Percentiles rank a stretch among this genome's conserved stretches.
phyloP scores from a whole-genome alignment of 2,113 vertebrate genomes.

The Phoenicopterus ruber region DNA sequence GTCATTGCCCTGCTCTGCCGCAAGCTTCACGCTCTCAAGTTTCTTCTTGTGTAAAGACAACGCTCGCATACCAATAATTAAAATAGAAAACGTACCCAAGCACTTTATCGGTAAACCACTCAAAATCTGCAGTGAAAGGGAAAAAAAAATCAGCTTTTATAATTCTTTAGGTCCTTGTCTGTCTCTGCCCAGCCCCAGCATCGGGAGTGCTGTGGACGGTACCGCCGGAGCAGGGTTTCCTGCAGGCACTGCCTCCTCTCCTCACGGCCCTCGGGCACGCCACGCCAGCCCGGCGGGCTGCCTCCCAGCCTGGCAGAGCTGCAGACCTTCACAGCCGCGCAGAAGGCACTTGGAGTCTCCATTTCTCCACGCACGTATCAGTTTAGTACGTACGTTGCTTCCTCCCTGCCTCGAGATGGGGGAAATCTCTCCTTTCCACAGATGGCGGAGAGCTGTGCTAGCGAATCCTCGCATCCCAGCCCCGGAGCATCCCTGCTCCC shows the following conservation, averaged over 20 bases:
- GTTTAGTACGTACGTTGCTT: background rate
- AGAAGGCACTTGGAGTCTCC: background rate
- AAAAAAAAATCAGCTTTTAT: background rate
- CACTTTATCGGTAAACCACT: background rate
- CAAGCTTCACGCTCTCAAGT: background rate
- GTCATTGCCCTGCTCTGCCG: background rate
- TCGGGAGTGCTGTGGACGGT: background rate
- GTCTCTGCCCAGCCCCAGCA: background rate
- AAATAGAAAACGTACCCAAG: background rate
- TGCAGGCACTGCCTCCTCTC: background rate
- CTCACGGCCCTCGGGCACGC: background rate
- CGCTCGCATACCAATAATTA: background rate
- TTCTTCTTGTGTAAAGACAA: background rate
- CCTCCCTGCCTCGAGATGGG: background rate
- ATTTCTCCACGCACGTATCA: fast-evolving
- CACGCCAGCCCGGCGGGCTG: background rate
- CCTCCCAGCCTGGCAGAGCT: background rate
- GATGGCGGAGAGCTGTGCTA: background rate
- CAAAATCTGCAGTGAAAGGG: background rate
- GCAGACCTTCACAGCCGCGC: fast-evolving
- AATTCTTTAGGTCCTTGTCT: background rate
- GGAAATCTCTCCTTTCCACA: background rate
- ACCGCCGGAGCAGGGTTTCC: background rate
- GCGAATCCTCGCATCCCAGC: background rate
- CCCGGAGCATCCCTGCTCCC: background rate